Conservation (phyloP, 2,888 invertebrate species). For the Rhimphoctona megacephalus region DNA sequence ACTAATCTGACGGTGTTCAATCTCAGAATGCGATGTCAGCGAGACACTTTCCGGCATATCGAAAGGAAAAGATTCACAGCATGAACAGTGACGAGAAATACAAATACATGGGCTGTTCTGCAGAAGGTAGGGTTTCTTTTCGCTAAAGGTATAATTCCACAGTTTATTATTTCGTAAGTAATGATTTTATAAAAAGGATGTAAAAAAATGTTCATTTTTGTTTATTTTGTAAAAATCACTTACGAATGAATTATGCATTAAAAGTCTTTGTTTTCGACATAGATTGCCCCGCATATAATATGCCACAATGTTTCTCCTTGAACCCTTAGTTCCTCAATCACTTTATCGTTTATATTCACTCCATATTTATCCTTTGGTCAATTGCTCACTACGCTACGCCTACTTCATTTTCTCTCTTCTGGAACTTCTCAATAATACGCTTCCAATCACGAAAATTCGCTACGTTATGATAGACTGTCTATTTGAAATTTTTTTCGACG, state of each 20-base stretch:
- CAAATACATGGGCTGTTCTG: background rate
- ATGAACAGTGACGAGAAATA: slow-evolving; percentile 59
- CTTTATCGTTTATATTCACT: slow-evolving; percentile 64
- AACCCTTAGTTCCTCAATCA: slow-evolving; percentile 71
- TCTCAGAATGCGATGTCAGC: slow-evolving; percentile 81
- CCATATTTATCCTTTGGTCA: slow-evolving; percentile 77
- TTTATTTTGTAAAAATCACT: background rate
- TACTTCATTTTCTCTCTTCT: slow-evolving; percentile 70
- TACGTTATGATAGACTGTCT: background rate
- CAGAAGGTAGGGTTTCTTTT: background rate
- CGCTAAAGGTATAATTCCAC: background rate
- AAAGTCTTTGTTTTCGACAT: background rate
- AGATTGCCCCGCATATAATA: slow-evolving; percentile 2
- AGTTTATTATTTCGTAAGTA: background rate
- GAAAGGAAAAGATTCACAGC: slow-evolving; percentile 72
- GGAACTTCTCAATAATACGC: slow-evolving; percentile 50
- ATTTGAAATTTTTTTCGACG: background rate
- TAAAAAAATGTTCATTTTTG: background rate
- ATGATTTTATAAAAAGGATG: background rate
- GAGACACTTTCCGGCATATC: slow-evolving; percentile 82
- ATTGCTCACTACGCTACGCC: slow-evolving; percentile 75
- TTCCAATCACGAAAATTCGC: slow-evolving; percentile 20
- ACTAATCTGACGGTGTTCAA: slow-evolving; percentile 77
- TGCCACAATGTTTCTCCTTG: slow-evolving; percentile 74
- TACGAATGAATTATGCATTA: background rate